Conservation (phyloP, 2,888 invertebrate genomes). For the Blastobasis adustella region DNA sequence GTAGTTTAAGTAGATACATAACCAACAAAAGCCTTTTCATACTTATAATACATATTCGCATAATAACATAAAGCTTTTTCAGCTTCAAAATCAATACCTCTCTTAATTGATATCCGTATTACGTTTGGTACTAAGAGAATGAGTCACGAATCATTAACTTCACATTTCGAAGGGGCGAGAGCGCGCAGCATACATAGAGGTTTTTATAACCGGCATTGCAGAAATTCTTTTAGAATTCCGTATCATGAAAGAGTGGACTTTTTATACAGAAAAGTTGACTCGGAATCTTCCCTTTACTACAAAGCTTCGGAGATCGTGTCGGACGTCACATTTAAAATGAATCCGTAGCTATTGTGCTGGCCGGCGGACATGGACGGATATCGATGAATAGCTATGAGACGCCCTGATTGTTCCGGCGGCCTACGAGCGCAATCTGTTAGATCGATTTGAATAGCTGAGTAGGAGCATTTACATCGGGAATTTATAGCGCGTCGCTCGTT, state of each 20-base stretch:
- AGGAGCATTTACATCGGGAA: not conserved
- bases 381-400: conserved; percentile 20
- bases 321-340: conserved; percentile 35
- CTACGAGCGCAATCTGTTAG: too few relatives aligned
- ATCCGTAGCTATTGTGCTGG: conserved; percentile 14
- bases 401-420: not conserved
- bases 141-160: conserved; percentile 48
- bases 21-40: too few relatives aligned
- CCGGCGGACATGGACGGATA: conserved; percentile 18
- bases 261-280: conserved; percentile 1
- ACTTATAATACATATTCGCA: too few relatives aligned
- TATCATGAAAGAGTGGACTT: conserved; percentile 1
- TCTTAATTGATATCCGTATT: conserved; percentile 29
- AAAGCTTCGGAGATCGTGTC: conserved; percentile 7
- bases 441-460: not conserved
- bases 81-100: conserved; percentile 15
- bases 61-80: too few relatives aligned
- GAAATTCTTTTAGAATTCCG: conserved; percentile 1
- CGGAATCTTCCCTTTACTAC: not conserved
- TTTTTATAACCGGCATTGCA: conserved; percentile 3
- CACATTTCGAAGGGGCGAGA: conserved; percentile 33
- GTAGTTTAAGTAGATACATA: too few relatives aligned
- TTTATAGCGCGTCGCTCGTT: not conserved
- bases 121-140: conserved; percentile 26
- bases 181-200: too few relatives aligned